A percentile compares a stretch with the other conserved stretches of the same genome.
Evolutionary conservation across 2,888 invertebrate species (phyloP).

Genomic region (Bombylius major): DNA sequence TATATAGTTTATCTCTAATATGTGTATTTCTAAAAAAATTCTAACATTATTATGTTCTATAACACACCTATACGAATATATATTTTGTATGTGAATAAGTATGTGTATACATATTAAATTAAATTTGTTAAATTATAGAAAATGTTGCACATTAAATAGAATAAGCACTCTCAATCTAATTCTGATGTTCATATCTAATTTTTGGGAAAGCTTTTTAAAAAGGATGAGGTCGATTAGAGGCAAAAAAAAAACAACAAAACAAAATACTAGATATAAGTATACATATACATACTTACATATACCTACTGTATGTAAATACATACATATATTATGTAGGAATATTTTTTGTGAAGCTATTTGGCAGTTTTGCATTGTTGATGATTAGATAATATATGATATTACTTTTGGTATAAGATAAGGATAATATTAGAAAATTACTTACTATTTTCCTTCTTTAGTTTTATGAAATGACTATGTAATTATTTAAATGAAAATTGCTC

Average conservation of each 20-base stretch:
- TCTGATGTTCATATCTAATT: background rate
- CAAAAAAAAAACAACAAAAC: background rate
- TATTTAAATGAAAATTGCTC: background rate
- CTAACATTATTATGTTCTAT: no score
- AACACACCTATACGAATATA: background rate
- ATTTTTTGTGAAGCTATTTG: no score
- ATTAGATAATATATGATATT: no score
- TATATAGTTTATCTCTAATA: background rate
- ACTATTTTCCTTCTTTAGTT: background rate
- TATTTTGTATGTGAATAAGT: background rate
- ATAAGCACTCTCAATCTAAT: background rate
- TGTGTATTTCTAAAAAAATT: background rate
- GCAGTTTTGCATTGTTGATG: no score
- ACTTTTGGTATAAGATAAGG: no score
- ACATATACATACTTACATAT: background rate
- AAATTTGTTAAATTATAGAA: background rate
- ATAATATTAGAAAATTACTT: background rate
- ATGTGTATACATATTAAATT: background rate
- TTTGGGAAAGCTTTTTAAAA: background rate
- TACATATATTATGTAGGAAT: background rate
- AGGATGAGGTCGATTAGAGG: background rate
- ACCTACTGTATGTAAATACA: background rate
- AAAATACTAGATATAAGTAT: no score
- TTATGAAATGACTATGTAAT: background rate
- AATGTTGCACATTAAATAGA: background rate